Evolutionary conservation across 2,113 vertebrate species (phyloP).

Genomic region (Chloebia gouldiae): DNA sequence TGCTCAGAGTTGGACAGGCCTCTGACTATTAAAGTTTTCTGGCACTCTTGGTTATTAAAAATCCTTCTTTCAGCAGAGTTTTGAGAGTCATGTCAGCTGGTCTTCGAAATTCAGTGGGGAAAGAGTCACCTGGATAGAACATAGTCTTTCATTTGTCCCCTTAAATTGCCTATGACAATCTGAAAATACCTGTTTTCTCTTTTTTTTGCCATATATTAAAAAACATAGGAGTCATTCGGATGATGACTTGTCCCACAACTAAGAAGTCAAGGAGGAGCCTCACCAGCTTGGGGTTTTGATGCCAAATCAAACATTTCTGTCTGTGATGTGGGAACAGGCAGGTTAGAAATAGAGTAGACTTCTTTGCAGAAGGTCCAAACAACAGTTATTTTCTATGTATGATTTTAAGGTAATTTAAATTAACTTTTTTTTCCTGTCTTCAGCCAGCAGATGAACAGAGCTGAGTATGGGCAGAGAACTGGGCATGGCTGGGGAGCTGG

Average conservation of each 20-base stretch:
- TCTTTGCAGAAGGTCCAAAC: not conserved
- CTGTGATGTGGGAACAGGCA: not conserved
- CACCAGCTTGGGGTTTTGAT: not conserved
- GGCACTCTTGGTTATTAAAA: not conserved
- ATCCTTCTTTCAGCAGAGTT: not conserved
- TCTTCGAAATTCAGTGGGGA: not conserved
- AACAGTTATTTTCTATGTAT: not conserved
- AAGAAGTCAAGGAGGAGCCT: not conserved
- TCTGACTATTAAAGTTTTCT: not conserved
- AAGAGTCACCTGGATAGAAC: not conserved
- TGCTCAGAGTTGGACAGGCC: not conserved
- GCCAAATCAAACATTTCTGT: not conserved
- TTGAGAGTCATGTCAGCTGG: not conserved
- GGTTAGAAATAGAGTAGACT: not conserved
- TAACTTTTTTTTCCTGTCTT: not conserved
- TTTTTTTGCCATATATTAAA: not conserved
- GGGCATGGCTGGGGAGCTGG: not conserved
- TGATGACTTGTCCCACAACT: not conserved
- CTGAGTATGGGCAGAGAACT: not conserved
- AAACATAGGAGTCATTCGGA: not conserved
- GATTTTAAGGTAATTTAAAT: not conserved
- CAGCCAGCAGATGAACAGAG: not conserved
- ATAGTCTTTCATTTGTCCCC: not conserved
- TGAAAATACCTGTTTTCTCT: not conserved
- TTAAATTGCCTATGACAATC: not conserved